Evolutionary conservation across 1,140 invertebrate genomes (phyloP), one percentile per base, ranked within the genome.

Genomic region (Drosophila hydei): DNA sequence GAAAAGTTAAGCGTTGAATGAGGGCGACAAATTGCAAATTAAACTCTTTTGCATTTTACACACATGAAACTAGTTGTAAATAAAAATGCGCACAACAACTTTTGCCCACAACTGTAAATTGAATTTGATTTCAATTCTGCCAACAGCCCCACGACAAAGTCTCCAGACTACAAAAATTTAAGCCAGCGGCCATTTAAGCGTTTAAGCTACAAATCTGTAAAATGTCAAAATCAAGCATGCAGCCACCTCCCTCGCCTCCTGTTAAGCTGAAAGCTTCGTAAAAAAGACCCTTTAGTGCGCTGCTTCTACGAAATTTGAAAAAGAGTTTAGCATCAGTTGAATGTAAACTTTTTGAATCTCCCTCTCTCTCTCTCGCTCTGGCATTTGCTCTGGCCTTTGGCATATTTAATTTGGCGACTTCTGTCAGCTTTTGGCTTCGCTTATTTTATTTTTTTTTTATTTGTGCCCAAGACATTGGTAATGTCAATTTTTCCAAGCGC

Each of bases 1-100:
- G 62, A 75, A 88, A 88, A 88, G 83, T 88, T 88, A 83, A 83
- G 75, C 83, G 83, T 78, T 88, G 78, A 88, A 88, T 88, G 83
- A 88, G 83, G 78, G 83, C 83, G 83, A 88, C 83, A 88, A 88
- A 88, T 88, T 88, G 83, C 83, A 88, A 88, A 88, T 88, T 88
- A 88, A 88, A 88, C 83, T 88, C 83, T 88, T 87, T 88, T 88
- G 72, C 78, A 89, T 83, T 81, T 81, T 72, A 63, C 78, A 80
- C 67, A 70, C 69, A 64, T 60, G 40, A 76, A 73, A 80, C 85
- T 85, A 77, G 81, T 85, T 87, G 81, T 87, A 85, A 87, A 85
- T 85, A 85, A 87, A 87, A 88, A 59, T 77, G 54, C 65, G 52
- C 61, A 43, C 43, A 77, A 65, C 79, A 88, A 87, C 71, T 78